Conservation (phyloP, 2,113 vertebrate genomes). For the Mastomys coucha region DNA sequence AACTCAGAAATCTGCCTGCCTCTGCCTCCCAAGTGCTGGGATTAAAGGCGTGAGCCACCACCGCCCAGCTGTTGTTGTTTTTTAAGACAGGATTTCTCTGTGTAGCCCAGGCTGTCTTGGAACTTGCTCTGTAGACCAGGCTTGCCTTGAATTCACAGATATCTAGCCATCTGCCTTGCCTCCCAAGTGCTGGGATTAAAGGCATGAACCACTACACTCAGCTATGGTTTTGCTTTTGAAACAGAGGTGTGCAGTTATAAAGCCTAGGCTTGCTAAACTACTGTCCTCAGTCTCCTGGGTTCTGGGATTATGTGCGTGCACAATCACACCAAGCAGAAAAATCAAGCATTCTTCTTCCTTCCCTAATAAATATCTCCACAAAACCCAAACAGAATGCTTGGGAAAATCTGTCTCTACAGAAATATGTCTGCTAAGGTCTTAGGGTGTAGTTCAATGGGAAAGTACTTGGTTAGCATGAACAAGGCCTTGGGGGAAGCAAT, state of each 20-base stretch:
- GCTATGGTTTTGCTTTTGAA: not conserved
- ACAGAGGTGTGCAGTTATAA: not conserved
- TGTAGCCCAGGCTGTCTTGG: not conserved
- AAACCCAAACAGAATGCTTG: conserved; percentile 9
- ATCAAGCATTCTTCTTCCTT: not conserved
- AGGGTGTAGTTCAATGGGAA: not conserved
- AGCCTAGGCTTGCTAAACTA: not conserved
- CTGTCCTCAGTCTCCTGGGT: not conserved
- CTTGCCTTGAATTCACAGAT: not conserved
- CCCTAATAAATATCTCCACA: not conserved
- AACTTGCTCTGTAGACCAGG: not conserved
- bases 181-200: not conserved
- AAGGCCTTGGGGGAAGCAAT: not conserved
- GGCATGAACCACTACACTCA: no score
- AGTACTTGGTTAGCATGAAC: not conserved
- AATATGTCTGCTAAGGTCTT: not conserved
- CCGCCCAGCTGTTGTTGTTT: not conserved
- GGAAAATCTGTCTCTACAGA: not conserved
- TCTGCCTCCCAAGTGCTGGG: no score
- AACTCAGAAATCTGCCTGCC: no score
- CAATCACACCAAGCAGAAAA: not conserved
- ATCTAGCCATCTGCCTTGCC: not conserved
- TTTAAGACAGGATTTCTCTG: not conserved
- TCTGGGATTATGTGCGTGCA: not conserved
- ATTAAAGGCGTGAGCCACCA: no score